phyloP scores from a whole-genome alignment of 2,888 invertebrate species.

The Silvanus unidentatus region DNA sequence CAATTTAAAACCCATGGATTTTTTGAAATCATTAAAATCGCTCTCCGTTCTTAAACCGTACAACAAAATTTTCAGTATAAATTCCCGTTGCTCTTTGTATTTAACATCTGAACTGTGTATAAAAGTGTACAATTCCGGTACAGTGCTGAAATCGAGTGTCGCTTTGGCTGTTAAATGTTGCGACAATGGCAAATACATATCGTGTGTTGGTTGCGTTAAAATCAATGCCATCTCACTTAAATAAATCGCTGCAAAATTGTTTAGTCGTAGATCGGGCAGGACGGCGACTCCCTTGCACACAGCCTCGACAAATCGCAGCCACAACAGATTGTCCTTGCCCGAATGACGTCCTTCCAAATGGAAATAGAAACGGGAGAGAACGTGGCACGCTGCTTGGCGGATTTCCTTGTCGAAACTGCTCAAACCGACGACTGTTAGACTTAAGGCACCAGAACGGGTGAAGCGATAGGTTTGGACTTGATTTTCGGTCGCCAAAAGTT shows the following conservation, averaged over 20 bases:
- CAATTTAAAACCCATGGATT: conserved; percentile 70
- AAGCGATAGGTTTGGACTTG: conserved; percentile 67
- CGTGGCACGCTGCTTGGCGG: conserved; percentile 67
- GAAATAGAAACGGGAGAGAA: conserved; percentile 65
- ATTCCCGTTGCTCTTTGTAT: conserved; percentile 61
- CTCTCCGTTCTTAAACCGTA: conserved; percentile 70
- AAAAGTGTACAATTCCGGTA: conserved; percentile 84
- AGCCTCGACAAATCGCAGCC: conserved; percentile 62
- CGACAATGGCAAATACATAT: conserved; percentile 67
- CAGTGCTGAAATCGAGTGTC: conserved; percentile 64
- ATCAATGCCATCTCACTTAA: conserved; percentile 65
- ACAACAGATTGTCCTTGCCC: conserved; percentile 60
- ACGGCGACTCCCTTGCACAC: conserved; percentile 54
- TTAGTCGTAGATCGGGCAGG: conserved; percentile 35
- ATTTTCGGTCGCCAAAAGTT: conserved; percentile 68
- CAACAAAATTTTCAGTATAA: conserved; percentile 70
- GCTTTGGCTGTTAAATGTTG: conserved; percentile 53
- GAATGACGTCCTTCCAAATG: conserved; percentile 64
- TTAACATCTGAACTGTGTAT: conserved; percentile 74
- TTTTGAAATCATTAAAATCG: conserved; percentile 69
- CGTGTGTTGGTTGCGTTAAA: conserved; percentile 67
- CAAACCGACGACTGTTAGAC: conserved; percentile 64
- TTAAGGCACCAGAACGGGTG: conserved; percentile 58
- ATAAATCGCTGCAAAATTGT: conserved; percentile 56
- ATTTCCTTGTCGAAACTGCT: conserved; percentile 61